Conservation (phyloP, 2,888 invertebrate genomes). For the Drosophila anomelani region DNA sequence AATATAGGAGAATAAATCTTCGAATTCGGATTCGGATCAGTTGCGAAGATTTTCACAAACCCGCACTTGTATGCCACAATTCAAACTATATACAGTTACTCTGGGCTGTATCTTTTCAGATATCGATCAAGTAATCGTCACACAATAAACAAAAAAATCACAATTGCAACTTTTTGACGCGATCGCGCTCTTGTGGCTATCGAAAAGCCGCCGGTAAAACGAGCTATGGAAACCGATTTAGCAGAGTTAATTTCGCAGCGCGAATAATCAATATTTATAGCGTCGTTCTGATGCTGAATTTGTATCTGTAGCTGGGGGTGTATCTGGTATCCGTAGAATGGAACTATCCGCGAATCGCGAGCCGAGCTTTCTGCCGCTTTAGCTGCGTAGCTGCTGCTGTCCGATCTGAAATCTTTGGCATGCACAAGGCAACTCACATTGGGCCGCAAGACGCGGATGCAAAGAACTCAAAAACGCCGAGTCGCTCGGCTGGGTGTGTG, state of each 20-base stretch:
- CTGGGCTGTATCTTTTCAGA: slow-evolving; percentile 24
- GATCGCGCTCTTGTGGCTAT: slow-evolving; percentile 49
- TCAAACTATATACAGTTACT: slow-evolving; percentile 30
- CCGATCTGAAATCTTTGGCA: slow-evolving; percentile 81
- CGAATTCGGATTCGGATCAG: background rate
- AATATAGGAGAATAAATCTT: slow-evolving; percentile 3
- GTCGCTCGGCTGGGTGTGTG: slow-evolving; percentile 37
- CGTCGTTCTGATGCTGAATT: background rate
- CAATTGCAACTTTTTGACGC: slow-evolving; percentile 33
- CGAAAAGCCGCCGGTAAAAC: slow-evolving; percentile 64
- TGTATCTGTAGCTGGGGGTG: slow-evolving; percentile 1
- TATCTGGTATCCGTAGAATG: slow-evolving; percentile 17
- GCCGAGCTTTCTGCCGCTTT: slow-evolving; percentile 60
- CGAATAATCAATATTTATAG: slow-evolving; percentile 31
- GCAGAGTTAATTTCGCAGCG: slow-evolving; percentile 4
- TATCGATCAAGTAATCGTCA: slow-evolving; percentile 50
- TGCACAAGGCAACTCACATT: slow-evolving; percentile 80
- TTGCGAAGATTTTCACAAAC: slow-evolving; percentile 12
- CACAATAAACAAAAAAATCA: slow-evolving; percentile 70
- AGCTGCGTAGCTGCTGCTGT: slow-evolving; percentile 51
- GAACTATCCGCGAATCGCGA: slow-evolving; percentile 57
- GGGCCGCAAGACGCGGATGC: slow-evolving; percentile 76
- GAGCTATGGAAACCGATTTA: slow-evolving; percentile 23
- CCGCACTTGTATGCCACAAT: slow-evolving; percentile 29
- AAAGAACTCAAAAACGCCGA: slow-evolving; percentile 72